phyloP scores from a whole-genome alignment of 2,113 vertebrate species.

The Stercorarius parasiticus region DNA sequence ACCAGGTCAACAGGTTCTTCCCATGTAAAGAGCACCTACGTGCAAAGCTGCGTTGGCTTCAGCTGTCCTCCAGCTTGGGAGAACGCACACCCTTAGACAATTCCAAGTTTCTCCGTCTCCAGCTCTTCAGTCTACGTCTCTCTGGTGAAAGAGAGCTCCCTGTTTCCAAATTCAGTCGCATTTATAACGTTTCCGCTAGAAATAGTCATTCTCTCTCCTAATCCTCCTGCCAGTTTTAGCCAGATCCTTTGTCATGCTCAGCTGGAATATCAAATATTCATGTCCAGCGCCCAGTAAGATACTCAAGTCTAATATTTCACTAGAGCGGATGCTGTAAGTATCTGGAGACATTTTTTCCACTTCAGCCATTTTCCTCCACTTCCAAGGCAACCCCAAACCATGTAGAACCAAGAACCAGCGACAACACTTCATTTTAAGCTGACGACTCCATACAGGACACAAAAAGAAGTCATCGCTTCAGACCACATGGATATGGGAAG shows the following conservation, averaged over 20 bases:
- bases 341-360: accelerated
- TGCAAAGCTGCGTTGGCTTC: background rate
- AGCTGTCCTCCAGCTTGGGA: background rate
- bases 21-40: accelerated
- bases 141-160: background rate
- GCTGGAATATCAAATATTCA: constrained; percentile 29
- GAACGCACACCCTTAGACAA: background rate
- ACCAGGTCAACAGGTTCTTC: background rate
- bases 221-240: background rate
- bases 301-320: background rate
- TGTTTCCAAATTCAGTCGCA: background rate
- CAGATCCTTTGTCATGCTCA: constrained; percentile 6
- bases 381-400: background rate
- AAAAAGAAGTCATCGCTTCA: background rate
- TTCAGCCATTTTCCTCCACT: background rate
- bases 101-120: background rate
- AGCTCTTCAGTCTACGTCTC: background rate
- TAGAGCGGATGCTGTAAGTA: background rate
- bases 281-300: background rate
- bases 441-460: background rate
- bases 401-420: accelerated
- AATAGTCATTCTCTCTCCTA: background rate
- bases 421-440: background rate
- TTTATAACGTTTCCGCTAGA: background rate
- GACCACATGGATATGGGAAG: accelerated